Conservation (phyloP, 2,888 invertebrate genomes). For the Mesochorus sp. region DNA sequence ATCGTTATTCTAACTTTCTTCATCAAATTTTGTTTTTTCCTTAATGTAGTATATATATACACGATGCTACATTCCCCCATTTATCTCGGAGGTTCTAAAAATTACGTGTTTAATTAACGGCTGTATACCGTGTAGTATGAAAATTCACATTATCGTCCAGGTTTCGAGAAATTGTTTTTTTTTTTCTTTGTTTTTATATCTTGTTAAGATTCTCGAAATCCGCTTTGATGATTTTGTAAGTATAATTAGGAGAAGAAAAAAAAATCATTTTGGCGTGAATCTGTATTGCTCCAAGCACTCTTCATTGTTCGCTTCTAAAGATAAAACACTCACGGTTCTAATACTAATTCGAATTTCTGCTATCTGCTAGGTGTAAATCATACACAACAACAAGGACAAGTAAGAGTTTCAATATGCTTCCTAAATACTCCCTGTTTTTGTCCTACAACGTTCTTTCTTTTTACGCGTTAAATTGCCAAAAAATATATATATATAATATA, state of each 20-base stretch:
- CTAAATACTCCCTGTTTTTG: not conserved
- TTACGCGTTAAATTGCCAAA: constrained; percentile 10
- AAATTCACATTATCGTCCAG: constrained; percentile 53
- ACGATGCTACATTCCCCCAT: constrained; percentile 25
- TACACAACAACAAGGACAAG: no score
- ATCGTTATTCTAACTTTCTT: not conserved
- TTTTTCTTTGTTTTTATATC: no score
- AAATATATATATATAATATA: no score
- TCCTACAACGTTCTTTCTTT: not conserved
- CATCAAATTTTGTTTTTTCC: constrained; percentile 13
- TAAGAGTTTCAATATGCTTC: not conserved
- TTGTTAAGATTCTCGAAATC: constrained; percentile 24
- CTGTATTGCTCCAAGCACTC: constrained; percentile 15
- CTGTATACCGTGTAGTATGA: constrained; percentile 50
- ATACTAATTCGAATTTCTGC: constrained; percentile 34
- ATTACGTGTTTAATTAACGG: constrained; percentile 49
- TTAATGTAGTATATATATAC: constrained; percentile 52
- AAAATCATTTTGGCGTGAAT: constrained; percentile 28
- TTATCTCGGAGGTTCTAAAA: constrained; percentile 37
- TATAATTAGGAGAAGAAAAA: constrained; percentile 26
- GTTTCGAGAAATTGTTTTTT: constrained; percentile 24
- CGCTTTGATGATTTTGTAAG: not conserved
- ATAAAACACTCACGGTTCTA: constrained; percentile 47
- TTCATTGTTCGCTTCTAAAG: constrained; percentile 14
- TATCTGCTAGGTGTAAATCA: constrained; percentile 37